These are phyloP conservation scores for Helostoma temminkii DNA, from an alignment of 2,797 vertebrate genomes.

Conservation along the genomic window DNA sequence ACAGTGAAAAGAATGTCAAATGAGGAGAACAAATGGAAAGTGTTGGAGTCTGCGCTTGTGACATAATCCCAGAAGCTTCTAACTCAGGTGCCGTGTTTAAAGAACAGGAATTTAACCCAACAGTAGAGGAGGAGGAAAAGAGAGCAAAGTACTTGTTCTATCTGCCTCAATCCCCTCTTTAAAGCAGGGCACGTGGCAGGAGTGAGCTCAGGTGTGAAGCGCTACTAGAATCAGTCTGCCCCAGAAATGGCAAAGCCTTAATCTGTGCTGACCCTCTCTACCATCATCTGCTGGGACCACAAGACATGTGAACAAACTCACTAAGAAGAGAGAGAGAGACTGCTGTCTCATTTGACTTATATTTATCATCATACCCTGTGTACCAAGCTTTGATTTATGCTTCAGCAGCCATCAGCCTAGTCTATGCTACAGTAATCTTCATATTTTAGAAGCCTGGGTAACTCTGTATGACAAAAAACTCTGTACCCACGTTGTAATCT, in stretches of 20 bases:
- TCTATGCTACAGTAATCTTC: constrained; percentile 12
- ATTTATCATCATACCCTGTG: constrained; percentile 37
- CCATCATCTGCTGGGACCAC: constrained; percentile 47
- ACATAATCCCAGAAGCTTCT: constrained; percentile 63
- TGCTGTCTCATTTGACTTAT: constrained; percentile 7
- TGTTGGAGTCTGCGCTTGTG: constrained; percentile 38
- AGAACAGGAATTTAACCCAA: constrained; percentile 53
- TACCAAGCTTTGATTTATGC: constrained; percentile 37
- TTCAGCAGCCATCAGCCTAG: constrained; percentile 3
- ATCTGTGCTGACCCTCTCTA: constrained; percentile 51
- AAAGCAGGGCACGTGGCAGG: constrained; percentile 64
- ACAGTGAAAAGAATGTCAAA: constrained; percentile 10
- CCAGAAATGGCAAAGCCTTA: constrained; percentile 55
- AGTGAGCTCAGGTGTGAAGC: constrained; percentile 60
- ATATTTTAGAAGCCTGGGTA: not conserved
- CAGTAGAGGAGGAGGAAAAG: constrained; percentile 42
- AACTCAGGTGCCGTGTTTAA: constrained; percentile 54
- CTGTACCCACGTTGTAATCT: too few species aligned
- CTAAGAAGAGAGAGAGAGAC: constrained; percentile 3
- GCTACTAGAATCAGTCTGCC: constrained; percentile 40
- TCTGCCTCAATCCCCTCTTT: constrained; percentile 56
- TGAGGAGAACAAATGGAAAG: constrained; percentile 30
- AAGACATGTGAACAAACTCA: constrained; percentile 32
- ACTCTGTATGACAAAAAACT: too few species aligned
- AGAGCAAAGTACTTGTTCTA: constrained; percentile 45